phyloP scores from a whole-genome alignment of 2,113 vertebrate genomes.

The Tyto alba region DNA sequence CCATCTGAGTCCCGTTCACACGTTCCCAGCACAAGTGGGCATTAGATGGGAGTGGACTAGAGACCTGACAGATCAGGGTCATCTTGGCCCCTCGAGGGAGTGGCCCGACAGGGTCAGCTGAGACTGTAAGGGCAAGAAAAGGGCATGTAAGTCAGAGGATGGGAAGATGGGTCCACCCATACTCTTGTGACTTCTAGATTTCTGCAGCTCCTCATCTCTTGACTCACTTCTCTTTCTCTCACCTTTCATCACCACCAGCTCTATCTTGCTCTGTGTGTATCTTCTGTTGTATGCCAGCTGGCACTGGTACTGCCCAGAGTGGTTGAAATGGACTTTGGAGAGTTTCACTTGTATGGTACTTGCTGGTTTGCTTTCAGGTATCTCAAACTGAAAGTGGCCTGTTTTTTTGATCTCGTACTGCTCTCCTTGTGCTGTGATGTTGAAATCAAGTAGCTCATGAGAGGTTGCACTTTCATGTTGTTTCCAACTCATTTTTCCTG shows the following conservation, averaged over 20 bases:
- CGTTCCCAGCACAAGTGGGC: constrained; percentile 8
- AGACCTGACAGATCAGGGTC: constrained; percentile 43
- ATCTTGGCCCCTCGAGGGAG: neutral
- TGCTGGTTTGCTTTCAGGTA: neutral
- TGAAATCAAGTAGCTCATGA: neutral
- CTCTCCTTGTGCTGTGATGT: neutral
- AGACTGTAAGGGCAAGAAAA: constrained; percentile 29
- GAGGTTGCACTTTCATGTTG: rapidly evolving
- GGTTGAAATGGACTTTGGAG: neutral
- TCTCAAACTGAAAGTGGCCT: neutral
- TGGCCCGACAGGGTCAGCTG: neutral
- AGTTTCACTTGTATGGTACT: neutral
- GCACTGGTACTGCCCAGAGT: constrained; percentile 55
- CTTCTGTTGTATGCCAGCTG: neutral
- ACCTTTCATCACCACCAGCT: constrained; percentile 72
- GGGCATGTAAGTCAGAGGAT: neutral
- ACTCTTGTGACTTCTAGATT: neutral
- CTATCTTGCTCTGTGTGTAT: neutral
- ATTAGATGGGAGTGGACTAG: neutral
- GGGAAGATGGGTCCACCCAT: neutral
- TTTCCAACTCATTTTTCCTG: neutral
- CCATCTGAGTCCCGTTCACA: neutral
- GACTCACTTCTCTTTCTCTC: neutral
- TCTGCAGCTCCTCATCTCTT: neutral
- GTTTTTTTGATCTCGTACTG: neutral